phyloP scores from a whole-genome alignment of 1,140 invertebrate species.

The Aphis craccivora region DNA sequence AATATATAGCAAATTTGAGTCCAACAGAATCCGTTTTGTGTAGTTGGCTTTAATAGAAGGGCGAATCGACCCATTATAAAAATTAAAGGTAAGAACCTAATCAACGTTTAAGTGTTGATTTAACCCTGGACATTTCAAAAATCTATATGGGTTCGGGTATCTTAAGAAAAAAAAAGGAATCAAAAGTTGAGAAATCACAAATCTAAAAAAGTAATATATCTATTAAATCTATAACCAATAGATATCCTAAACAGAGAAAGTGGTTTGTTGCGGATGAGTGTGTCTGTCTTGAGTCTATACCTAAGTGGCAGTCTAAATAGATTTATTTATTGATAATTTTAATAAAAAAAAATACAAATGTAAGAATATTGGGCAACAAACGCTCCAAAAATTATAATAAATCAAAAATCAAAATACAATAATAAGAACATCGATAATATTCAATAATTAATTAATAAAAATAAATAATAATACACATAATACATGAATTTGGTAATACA shows the following conservation, averaged over 20 bases:
- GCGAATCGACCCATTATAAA: no score
- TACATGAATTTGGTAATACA: slow-evolving; percentile 45
- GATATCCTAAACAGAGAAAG: no score
- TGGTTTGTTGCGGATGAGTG: not conserved
- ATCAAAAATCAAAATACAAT: slow-evolving; percentile 30
- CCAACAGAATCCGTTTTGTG: no score
- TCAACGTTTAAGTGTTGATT: no score
- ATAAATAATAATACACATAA: slow-evolving; percentile 54
- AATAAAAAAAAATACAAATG: not conserved
- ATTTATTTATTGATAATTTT: not conserved
- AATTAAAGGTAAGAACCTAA: no score
- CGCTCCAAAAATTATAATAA: slow-evolving; percentile 34
- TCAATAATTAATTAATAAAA: slow-evolving; percentile 34
- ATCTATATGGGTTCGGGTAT: not conserved
- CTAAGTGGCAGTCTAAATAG: not conserved
- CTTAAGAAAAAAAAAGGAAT: not conserved
- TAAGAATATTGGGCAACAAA: slow-evolving; percentile 29
- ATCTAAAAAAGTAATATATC: no score
- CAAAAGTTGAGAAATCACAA: not conserved
- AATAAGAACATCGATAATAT: slow-evolving; percentile 38
- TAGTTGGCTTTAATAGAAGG: no score
- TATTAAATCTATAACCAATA: no score
- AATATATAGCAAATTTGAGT: no score
- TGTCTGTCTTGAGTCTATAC: not conserved
- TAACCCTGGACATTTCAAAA: not conserved